These are phyloP conservation scores for Phoxinus phoxinus DNA, from an alignment of 2,113 vertebrate species.

Conservation along the genomic window DNA sequence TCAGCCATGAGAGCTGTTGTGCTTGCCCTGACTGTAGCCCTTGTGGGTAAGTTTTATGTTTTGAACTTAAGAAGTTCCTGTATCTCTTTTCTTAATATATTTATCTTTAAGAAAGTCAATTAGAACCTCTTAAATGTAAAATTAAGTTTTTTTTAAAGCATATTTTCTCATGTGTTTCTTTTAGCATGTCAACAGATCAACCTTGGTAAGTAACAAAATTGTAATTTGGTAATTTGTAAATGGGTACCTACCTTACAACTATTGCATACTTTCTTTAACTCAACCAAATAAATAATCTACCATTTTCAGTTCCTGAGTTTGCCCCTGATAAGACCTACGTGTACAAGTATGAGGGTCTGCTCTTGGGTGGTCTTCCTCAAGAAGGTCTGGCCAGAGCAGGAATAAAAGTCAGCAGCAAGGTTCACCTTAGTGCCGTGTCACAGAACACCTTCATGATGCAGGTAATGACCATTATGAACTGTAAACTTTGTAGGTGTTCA, in stretches of 20 bases:
- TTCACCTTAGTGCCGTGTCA: constrained; percentile 69
- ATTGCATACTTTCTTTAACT: too few relatives aligned
- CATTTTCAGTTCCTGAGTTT: constrained; percentile 76
- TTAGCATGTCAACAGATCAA: constrained; percentile 61
- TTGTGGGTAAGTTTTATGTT: constrained; percentile 78
- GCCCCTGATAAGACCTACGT: constrained; percentile 66
- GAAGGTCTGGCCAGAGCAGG: constrained; percentile 73
- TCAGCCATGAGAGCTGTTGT: constrained; percentile 81
- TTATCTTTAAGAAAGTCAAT: too few relatives aligned
- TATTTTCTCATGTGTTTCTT: not conserved
- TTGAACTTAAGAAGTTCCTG: too few relatives aligned
- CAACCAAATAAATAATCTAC: not conserved
- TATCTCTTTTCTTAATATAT: too few relatives aligned
- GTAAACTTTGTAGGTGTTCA: not conserved
- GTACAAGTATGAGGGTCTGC: constrained; percentile 79
- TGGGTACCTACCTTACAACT: not conserved
- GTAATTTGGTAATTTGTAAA: not conserved
- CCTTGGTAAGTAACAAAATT: constrained; percentile 52
- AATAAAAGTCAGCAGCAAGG: constrained; percentile 73
- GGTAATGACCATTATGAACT: constrained; percentile 65
- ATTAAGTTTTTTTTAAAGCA: too few relatives aligned
- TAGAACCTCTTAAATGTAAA: not conserved
- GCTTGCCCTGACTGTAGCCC: constrained; percentile 76
- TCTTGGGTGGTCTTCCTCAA: constrained; percentile 78
- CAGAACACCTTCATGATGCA: constrained; percentile 58